A percentile compares a stretch with the other conserved stretches of the same genome.
These are phyloP conservation scores for Arenaria interpres DNA, from an alignment of 2,113 vertebrate species.

Conservation along the genomic window DNA sequence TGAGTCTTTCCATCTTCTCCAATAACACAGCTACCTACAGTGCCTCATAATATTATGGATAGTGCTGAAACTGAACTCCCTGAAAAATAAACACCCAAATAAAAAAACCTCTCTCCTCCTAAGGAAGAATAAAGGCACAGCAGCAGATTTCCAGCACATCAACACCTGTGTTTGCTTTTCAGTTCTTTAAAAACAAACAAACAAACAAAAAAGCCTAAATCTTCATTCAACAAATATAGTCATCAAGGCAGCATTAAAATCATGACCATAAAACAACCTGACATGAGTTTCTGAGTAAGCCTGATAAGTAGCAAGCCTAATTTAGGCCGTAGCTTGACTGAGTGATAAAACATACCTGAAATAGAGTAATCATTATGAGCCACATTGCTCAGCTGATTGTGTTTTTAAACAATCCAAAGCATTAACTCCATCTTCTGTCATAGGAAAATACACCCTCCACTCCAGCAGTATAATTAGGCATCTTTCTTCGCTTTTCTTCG, in stretches of 20 bases:
- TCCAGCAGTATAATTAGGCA: not conserved
- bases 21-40: not conserved
- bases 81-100: not conserved
- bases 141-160: not conserved
- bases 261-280: not conserved
- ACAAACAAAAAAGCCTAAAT: not conserved
- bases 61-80: not conserved
- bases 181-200: not conserved
- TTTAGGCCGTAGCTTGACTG: not conserved
- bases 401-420: not conserved
- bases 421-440: not conserved
- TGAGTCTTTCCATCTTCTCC: not conserved
- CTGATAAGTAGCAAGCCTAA: not conserved
- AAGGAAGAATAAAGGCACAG: not conserved
- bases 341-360: constrained; percentile 1
- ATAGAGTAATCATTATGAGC: not conserved
- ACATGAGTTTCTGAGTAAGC: not conserved
- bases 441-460: not conserved
- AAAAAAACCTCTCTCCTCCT: not conserved
- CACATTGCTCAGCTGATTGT: not conserved
- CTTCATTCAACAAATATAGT: not conserved
- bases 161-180: not conserved
- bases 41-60: not conserved
- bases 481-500: not conserved
- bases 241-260: not conserved